Base-by-base conservation (phyloP, 2,113 vertebrate species). In the Pleuronectes platessa region DNA sequence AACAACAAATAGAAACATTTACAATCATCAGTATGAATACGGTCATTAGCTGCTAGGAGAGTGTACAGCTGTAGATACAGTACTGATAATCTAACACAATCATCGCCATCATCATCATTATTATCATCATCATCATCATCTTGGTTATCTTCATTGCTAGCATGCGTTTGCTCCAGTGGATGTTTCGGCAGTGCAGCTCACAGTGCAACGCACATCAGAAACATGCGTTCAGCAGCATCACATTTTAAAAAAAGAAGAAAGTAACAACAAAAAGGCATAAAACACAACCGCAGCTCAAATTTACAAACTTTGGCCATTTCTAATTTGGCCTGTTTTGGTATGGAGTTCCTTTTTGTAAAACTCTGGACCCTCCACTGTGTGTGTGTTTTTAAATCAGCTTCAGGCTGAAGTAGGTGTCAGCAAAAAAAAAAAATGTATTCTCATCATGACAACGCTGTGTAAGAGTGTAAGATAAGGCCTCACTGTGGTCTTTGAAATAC, bases 321-420 rank as follows among this genome's bases (percentile, higher is more conserved):
- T 68, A 70, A 75, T 71, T 14, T 83, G 89, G 82, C 91, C 87
- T 77, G 68, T 88, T 94, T 94, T 93, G 92, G 93, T 93, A 88
- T 90, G 73, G 62, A 89, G 51, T 81, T 73, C 54, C 26, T 61
- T 69, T 31, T 68, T 63, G 58, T 75, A 62, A 68, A 78, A 71
- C 76, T 81, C 68, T 56, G 80, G 69, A 86, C 56, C 35, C 54
- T 86, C 68, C 26, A 62, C 68, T 61, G 54, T 51, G 40, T 42
- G 40, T 42, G 9, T 40, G 4, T 6, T 59, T 71, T 17, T 54
- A 21, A 58, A 74, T 81, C 78, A 84, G 77, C 74, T 68, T 54
- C 67, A 35, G 73, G 63, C 70, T 71, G 65, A 78, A 79, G 67
- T 15, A 65, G 45, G 27, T 65, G 59, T 84, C 63, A 60, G 67